Conservation (phyloP, 2,113 vertebrate genomes). For the Petromus typicus region DNA sequence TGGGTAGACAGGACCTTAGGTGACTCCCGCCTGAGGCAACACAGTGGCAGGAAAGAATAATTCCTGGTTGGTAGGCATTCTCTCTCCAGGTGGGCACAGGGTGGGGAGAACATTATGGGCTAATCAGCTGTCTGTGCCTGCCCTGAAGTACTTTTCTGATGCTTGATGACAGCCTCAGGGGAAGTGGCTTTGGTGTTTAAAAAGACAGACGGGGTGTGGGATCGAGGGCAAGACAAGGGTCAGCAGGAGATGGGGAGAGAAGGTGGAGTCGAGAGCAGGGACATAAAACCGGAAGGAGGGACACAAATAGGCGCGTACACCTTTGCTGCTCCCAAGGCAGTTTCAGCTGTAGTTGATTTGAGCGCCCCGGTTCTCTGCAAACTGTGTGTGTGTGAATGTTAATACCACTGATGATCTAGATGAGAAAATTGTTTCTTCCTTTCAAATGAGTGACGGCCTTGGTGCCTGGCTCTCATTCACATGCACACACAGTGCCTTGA, state of each 20-base stretch:
- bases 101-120: not conserved
- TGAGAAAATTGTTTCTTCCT: not conserved
- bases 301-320: not conserved
- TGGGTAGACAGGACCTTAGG: not conserved
- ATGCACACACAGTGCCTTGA: not conserved
- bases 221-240: not conserved
- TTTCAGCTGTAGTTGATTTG: not conserved
- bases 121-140: not conserved
- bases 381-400: not conserved
- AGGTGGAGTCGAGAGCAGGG: not conserved
- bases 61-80: not conserved
- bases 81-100: not conserved
- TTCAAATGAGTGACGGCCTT: not conserved
- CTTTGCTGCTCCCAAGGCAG: not conserved
- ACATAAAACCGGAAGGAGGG: not conserved
- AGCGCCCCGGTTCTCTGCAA: not conserved
- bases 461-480: not conserved
- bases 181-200: not conserved
- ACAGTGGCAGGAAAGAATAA: not conserved
- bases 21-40: not conserved
- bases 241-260: not conserved
- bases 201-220: not conserved
- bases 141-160: not conserved
- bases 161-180: not conserved
- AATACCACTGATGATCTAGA: not conserved